Conservation (phyloP, 2,113 vertebrate genomes). For the Petrocephalus microphthalmus region DNA sequence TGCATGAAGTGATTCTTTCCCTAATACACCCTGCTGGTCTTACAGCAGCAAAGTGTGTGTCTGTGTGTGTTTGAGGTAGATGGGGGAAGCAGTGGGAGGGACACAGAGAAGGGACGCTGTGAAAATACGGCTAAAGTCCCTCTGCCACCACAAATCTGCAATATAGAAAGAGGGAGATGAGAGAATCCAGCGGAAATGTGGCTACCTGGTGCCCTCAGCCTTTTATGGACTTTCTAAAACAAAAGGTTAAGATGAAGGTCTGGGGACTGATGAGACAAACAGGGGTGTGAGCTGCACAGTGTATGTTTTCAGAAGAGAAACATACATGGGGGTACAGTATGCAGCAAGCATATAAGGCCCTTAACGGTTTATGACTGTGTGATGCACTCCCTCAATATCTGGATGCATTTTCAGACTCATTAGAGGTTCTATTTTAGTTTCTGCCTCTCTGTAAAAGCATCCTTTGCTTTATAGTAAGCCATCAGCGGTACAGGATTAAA, state of each 20-base stretch:
- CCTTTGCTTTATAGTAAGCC: neutral
- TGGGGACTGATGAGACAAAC: neutral
- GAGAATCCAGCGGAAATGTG: neutral
- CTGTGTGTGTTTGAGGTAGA: conserved; percentile 12
- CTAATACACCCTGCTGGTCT: conserved; percentile 17
- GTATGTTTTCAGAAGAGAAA: neutral
- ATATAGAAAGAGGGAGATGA: neutral
- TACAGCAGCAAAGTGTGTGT: conserved; percentile 29
- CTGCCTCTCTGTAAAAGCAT: neutral
- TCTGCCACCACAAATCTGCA: neutral
- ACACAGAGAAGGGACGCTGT: neutral
- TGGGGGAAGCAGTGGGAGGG: neutral
- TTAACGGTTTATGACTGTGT: neutral
- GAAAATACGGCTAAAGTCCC: neutral
- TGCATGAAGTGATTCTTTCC: neutral
- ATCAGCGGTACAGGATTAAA: neutral
- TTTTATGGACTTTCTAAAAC: neutral
- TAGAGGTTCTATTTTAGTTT: neutral
- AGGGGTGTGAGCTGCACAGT: neutral
- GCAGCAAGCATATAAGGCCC: neutral
- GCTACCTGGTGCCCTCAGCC: neutral
- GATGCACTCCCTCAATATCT: neutral
- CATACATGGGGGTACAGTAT: neutral
- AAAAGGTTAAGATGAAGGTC: neutral
- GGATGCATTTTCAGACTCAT: neutral